A percentile compares a stretch with the other conserved stretches of the same genome.
Evolutionary conservation across 2,113 vertebrate genomes (phyloP).

Genomic region (Lates calcarifer): DNA sequence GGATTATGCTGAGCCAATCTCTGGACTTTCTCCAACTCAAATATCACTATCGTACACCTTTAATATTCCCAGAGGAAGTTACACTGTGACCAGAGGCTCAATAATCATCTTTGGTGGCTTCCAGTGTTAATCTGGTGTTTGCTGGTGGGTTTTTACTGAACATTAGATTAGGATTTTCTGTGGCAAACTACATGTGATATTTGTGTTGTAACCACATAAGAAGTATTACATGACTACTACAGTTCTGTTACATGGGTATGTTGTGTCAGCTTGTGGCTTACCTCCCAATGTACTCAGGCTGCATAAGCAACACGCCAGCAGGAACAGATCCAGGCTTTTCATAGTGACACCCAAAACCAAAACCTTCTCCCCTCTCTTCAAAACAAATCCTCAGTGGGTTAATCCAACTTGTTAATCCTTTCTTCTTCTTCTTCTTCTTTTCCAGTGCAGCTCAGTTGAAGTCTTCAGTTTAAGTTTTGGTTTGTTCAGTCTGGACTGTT

Average conservation of each 20-base stretch:
- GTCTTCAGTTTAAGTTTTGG: slow-evolving; percentile 18
- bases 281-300: slow-evolving; percentile 74
- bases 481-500: slow-evolving; percentile 66
- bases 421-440: background rate
- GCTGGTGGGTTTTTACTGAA: background rate
- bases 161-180: background rate
- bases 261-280: slow-evolving; percentile 68
- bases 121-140: background rate
- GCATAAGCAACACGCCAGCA: slow-evolving; percentile 72
- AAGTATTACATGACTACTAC: background rate
- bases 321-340: slow-evolving; percentile 70
- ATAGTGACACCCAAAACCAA: slow-evolving; percentile 54
- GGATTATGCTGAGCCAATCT: background rate
- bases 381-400: background rate
- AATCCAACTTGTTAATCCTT: background rate
- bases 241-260: background rate
- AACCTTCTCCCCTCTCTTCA: background rate
- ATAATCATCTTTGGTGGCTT: background rate
- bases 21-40: too few relatives aligned
- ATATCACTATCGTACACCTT: background rate
- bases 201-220: background rate
- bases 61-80: background rate
- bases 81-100: background rate
- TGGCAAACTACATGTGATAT: background rate
- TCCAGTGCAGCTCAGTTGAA: background rate